Conservation (phyloP, 2,113 vertebrate genomes). For the Elephas maximus region DNA sequence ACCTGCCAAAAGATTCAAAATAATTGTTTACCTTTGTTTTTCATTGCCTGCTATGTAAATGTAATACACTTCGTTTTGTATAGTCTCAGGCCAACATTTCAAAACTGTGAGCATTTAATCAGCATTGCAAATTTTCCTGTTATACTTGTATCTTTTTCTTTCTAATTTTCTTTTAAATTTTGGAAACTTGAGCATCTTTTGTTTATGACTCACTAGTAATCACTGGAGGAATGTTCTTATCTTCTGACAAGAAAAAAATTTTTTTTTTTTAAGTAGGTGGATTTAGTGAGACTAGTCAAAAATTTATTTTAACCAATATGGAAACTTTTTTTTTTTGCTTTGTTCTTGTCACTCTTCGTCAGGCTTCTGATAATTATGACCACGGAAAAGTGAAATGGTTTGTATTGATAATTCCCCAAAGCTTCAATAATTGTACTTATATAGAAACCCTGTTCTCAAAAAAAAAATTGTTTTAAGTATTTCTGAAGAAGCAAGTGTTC, state of each 20-base stretch:
- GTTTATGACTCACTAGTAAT: conserved; percentile 9
- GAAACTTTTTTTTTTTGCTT: not conserved
- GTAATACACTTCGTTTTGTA: not conserved
- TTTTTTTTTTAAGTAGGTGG: not conserved
- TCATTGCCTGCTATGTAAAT: not conserved
- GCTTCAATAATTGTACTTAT: not conserved
- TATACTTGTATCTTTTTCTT: not conserved
- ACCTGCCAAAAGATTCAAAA: conserved; percentile 34
- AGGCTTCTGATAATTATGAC: conserved; percentile 15
- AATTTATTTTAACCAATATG: conserved; percentile 48
- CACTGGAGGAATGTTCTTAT: not conserved
- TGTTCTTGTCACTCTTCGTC: not conserved
- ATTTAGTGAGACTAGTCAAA: not conserved
- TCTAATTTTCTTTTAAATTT: conserved; percentile 34
- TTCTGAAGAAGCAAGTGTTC: not conserved
- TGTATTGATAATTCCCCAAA: not conserved
- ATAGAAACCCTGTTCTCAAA: not conserved
- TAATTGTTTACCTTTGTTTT: not conserved
- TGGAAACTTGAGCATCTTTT: conserved; percentile 30
- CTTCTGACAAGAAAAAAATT: not conserved
- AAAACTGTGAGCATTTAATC: not conserved
- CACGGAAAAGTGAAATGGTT: not conserved
- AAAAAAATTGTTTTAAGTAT: not conserved
- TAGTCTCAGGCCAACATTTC: conserved; percentile 38
- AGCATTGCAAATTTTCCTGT: conserved; percentile 50